Percentiles rank a stretch among this genome's conserved stretches.
Conservation (phyloP, 1,140 invertebrate species). For the Drosophila biarmipes region DNA sequence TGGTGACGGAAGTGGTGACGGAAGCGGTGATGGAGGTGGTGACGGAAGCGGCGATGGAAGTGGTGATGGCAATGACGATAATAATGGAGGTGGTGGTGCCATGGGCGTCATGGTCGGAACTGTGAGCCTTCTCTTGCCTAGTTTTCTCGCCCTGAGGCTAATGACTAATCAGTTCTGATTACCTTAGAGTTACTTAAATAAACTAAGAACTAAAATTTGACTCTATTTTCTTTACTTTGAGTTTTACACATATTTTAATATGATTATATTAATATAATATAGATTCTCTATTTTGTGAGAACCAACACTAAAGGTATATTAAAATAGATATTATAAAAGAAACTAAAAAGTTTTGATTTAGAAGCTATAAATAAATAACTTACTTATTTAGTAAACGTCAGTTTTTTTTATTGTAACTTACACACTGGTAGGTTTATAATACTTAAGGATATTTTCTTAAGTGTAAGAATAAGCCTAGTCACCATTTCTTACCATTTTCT, state of each 20-base stretch:
- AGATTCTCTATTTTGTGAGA: too few species aligned
- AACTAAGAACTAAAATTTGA: background rate
- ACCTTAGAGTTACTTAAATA: background rate
- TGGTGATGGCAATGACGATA: constrained; percentile 4
- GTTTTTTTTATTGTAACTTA: too few species aligned
- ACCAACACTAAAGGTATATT: too few species aligned
- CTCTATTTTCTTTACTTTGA: background rate
- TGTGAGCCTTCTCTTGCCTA: constrained; percentile 40
- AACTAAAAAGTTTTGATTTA: too few species aligned
- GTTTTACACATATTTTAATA: background rate
- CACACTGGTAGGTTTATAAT: too few species aligned
- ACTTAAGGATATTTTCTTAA: too few species aligned
- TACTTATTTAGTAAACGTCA: too few species aligned
- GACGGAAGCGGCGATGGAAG: constrained; percentile 4
- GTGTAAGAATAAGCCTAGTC: too few species aligned
- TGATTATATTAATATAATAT: too few species aligned
- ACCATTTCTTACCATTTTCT: background rate
- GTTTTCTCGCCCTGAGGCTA: constrained; percentile 4
- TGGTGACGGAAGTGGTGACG: constrained; percentile 2
- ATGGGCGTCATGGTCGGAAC: constrained; percentile 25
- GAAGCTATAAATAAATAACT: too few species aligned
- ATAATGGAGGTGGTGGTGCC: constrained; percentile 37
- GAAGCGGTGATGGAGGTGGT: constrained; percentile 7
- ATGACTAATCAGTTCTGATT: background rate
- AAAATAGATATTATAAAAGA: too few species aligned